Conservation (phyloP, 92 coral and sea anemone genomes). For the Zoanthus sansibaricus region DNA sequence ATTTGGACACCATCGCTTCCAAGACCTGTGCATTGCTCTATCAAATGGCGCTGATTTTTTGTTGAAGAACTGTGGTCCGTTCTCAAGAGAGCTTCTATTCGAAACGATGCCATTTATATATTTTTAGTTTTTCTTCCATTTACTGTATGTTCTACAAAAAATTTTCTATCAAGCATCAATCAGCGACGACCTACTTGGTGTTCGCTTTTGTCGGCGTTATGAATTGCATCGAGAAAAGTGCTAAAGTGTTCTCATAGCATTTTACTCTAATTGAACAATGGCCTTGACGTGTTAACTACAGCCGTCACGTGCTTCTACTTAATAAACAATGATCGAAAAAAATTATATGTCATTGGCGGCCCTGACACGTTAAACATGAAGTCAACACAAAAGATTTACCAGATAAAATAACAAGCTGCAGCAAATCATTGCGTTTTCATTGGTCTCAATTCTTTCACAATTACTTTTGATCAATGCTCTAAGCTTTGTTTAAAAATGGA, state of each 20-base stretch:
- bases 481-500: not conserved
- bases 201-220: not conserved
- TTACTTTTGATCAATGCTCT: not conserved
- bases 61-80: not conserved
- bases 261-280: conserved; percentile 36
- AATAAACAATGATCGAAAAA: conserved; percentile 39
- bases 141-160: not conserved
- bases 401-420: not conserved
- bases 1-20: not conserved
- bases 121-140: not conserved
- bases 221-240: conserved; percentile 14
- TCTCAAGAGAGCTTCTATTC: conserved; percentile 25
- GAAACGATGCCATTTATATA: conserved; percentile 23
- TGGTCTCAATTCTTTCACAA: not conserved
- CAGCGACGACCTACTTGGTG: not conserved
- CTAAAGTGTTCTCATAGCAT: conserved; percentile 50
- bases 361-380: conserved; percentile 33
- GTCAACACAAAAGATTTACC: conserved; percentile 30
- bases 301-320: conserved; percentile 43
- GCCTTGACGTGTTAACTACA: conserved; percentile 44
- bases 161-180: not conserved
- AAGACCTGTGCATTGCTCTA: conserved; percentile 1
- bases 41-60: conserved; percentile 10
- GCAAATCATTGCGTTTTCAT: not conserved
- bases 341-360: conserved; percentile 41